A percentile compares a stretch with the other conserved stretches of the same genome.
Evolutionary conservation across 2,888 invertebrate species (phyloP).

Genomic region (Hypomecis punctinalis): DNA sequence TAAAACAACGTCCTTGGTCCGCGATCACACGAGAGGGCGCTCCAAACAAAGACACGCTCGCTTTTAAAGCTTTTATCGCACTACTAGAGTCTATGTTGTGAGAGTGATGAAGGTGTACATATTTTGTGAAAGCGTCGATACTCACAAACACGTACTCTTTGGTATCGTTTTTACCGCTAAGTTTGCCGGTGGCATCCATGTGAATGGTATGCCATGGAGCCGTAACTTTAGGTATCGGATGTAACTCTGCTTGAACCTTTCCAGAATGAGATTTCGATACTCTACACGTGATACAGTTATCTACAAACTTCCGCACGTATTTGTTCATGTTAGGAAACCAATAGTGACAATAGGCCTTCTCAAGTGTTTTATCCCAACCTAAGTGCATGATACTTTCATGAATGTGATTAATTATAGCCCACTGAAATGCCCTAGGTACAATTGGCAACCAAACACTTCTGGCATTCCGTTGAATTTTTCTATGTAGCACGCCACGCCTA

Average conservation of each 20-base stretch:
- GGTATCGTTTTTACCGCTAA: conserved; percentile 5
- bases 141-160: conserved; percentile 38
- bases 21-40: no score
- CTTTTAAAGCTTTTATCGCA: no score
- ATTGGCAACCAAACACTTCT: conserved; percentile 1
- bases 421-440: conserved; percentile 27
- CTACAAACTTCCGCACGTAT: conserved; percentile 53
- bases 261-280: conserved; percentile 51
- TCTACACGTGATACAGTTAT: conserved; percentile 54
- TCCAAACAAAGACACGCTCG: no score
- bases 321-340: conserved; percentile 53
- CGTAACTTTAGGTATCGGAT: conserved; percentile 50
- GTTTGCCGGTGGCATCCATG: conserved; percentile 27
- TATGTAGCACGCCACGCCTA: background rate
- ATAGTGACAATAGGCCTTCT: conserved; percentile 48
- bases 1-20: no score
- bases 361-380: conserved; percentile 46
- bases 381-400: conserved; percentile 46
- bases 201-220: conserved; percentile 34
- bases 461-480: conserved; percentile 12
- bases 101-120: no score
- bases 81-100: no score
- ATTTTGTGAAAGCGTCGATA: conserved; percentile 34
- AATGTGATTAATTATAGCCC: conserved; percentile 49
- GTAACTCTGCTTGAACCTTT: conserved; percentile 45